Evolutionary conservation across 2,113 vertebrate genomes (phyloP).

Genomic region (Hippopotamus amphibius): DNA sequence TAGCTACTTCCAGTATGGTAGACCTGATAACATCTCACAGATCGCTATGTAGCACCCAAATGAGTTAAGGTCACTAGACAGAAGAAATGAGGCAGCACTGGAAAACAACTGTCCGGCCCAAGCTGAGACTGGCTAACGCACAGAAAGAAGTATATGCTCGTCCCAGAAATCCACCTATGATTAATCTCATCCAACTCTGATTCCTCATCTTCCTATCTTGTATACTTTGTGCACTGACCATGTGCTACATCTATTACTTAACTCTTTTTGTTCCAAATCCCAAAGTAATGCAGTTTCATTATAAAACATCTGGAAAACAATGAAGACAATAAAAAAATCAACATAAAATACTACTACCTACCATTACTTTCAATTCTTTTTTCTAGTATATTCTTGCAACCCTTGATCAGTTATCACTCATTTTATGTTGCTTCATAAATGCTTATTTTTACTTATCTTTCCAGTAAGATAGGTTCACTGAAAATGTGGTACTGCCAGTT

Average conservation of each 20-base stretch:
- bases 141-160: background rate
- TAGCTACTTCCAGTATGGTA: background rate
- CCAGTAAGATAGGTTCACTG: background rate
- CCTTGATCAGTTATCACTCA: background rate
- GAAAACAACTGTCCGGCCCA: background rate
- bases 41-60: background rate
- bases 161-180: background rate
- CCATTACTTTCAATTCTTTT: background rate
- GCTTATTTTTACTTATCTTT: slow-evolving; percentile 10
- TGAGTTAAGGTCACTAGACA: background rate
- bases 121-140: background rate
- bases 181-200: background rate
- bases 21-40: background rate
- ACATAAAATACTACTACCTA: background rate
- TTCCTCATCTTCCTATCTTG: background rate
- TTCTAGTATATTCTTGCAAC: background rate
- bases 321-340: background rate
- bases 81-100: background rate
- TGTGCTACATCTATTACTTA: background rate
- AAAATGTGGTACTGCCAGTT: background rate
- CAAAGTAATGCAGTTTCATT: background rate
- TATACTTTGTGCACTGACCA: background rate
- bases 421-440: slow-evolving; percentile 2
- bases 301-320: slow-evolving; percentile 16
- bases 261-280: slow-evolving; percentile 24